A percentile compares a stretch with the other conserved stretches of the same genome.
phyloP scores from a whole-genome alignment of 1,140 invertebrate species.

The Lanistes nyassanus region DNA sequence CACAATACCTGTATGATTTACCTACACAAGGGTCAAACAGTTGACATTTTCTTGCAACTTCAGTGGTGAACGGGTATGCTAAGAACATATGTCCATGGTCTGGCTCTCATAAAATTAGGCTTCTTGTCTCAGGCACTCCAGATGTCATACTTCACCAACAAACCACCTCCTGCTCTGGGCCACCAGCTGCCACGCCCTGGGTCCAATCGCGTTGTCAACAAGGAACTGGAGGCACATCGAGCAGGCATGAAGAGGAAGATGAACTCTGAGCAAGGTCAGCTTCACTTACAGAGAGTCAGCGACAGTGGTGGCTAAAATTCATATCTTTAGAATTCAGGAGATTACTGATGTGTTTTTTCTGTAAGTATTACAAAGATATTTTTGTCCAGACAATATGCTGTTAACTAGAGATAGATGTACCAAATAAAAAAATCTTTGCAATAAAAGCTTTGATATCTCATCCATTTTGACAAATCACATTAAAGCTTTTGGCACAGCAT shows the following conservation, averaged over 20 bases:
- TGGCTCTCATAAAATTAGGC: no score
- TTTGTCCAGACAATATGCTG: neutral
- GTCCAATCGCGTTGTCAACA: slow-evolving; percentile 46
- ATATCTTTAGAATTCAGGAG: neutral
- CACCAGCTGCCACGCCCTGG: slow-evolving; percentile 76
- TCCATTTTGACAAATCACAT: neutral
- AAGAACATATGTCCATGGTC: no score
- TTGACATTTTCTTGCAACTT: no score
- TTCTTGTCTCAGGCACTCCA: slow-evolving; percentile 64
- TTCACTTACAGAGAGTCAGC: no score
- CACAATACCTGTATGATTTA: no score
- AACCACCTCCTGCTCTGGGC: slow-evolving; percentile 87
- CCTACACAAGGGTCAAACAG: no score
- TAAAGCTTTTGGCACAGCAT: no score
- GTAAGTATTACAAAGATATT: neutral
- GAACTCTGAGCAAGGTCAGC: slow-evolving; percentile 22
- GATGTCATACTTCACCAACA: slow-evolving; percentile 76
- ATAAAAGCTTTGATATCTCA: neutral
- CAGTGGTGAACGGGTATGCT: no score
- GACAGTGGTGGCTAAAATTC: neutral
- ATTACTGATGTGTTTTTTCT: neutral
- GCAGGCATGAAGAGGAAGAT: slow-evolving; percentile 49
- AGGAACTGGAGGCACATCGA: slow-evolving; percentile 45
- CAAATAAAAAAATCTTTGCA: neutral
- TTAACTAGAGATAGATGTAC: neutral